Base-by-base conservation (phyloP, 2,113 vertebrate species). In the Xenopus tropicalis region DNA sequence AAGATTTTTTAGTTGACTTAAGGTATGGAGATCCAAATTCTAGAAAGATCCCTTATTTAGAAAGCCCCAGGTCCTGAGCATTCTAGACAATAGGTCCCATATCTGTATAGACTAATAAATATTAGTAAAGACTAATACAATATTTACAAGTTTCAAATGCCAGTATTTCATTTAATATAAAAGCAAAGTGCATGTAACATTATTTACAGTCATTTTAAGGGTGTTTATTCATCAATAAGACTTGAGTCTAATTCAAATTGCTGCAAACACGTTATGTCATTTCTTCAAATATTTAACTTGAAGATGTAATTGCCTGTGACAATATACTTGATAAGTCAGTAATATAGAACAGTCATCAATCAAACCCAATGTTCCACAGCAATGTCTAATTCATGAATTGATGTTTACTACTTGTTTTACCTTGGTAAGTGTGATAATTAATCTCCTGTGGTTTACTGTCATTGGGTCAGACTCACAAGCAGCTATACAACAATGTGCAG, bases 381-480 rank as follows among this genome's bases (percentile, higher is more conserved):
- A 37, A 61, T 68, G 57, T 61, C 43, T 52, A 43, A 67, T 61
- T 68, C 54, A 61, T 48, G 72, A 74, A 74, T 68, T 68, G 23
- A 74, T 74, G 72, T 74, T 44, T 52, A 61, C 63, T 43, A 66
- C 58, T 58, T 17, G 42, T 72, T 74, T 68, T 74, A 74, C 57
- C 64, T 68, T 68, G 64, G 72, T 68, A 61, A 74, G 23, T 68
- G 56, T 68, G 66, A 74, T 74, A 74, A 74, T 74, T 74, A 74
- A 74, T 74, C 72, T 74, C 65, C 21, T 52, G 72, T 68, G 54
- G 43, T 67, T 66, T 66, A 21, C 65, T 74, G 65, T 68, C 72
- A 68, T 37, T 66, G 61, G 72, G 64, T 67, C 56, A 74, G 56
- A 52, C 37, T 61, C 65, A 51, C n/a, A 68, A 74, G 43, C 21